Conservation (phyloP, 1,140 invertebrate species). For the Mercenaria mercenaria region DNA sequence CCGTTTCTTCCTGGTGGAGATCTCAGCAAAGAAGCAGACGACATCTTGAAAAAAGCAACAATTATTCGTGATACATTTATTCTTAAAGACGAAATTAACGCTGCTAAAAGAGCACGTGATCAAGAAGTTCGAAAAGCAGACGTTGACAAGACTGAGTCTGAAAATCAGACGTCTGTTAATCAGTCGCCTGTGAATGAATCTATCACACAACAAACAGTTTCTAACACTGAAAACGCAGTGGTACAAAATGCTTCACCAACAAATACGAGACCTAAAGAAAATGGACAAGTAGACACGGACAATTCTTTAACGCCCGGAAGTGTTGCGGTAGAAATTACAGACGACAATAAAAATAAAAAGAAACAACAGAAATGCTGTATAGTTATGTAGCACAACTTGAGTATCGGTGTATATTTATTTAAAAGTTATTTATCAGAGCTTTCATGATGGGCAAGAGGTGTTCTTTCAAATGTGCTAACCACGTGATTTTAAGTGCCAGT, state of each 20-base stretch:
- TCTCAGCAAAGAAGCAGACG: conserved; percentile 96
- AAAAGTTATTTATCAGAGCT: conserved; percentile 35
- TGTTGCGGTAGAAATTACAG: conserved; percentile 67
- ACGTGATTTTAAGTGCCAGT: neutral
- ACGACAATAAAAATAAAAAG: conserved; percentile 76
- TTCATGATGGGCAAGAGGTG: neutral
- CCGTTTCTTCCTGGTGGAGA: conserved; percentile 98
- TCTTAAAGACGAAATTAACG: conserved; percentile 71
- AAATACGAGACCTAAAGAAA: conserved; percentile 72
- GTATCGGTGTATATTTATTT: neutral
- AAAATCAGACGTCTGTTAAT: neutral
- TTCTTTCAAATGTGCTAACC: neutral
- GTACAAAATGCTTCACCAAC: conserved; percentile 33
- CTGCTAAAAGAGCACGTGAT: conserved; percentile 1
- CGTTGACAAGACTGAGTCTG: neutral
- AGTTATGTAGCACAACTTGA: conserved; percentile 74
- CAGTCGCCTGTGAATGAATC: conserved; percentile 40
- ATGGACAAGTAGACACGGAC: conserved; percentile 76
- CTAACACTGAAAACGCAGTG: conserved; percentile 15
- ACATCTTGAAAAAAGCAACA: conserved; percentile 93
- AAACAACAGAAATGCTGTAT: conserved; percentile 80
- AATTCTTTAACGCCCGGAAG: conserved; percentile 67
- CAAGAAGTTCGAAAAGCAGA: neutral
- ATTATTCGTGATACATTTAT: conserved; percentile 83
- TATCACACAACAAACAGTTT: conserved; percentile 1